Percentiles rank a stretch among this genome's conserved stretches.
Conservation (phyloP, 2,888 invertebrate genomes). For the Pterostichus niger region DNA sequence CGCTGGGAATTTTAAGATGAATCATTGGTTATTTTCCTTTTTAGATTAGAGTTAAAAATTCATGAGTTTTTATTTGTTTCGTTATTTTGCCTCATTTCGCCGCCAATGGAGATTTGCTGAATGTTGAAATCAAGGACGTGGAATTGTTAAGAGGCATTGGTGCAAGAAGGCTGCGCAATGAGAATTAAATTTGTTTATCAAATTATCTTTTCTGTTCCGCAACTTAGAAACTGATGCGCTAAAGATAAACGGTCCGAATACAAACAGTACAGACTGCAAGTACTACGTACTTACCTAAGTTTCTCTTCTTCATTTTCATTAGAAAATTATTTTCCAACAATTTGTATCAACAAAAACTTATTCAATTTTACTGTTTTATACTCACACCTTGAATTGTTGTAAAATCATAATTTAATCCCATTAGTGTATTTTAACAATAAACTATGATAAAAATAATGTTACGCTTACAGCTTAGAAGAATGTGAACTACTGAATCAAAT, state of each 20-base stretch:
- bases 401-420: constrained; percentile 37
- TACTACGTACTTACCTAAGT: constrained; percentile 21
- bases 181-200: constrained; percentile 52
- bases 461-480: background rate
- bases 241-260: constrained; percentile 3
- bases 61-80: constrained; percentile 23
- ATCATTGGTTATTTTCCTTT: constrained; percentile 29
- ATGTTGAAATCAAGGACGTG: constrained; percentile 42
- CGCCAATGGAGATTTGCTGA: constrained; percentile 7
- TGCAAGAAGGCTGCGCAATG: constrained; percentile 43
- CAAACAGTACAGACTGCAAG: constrained; percentile 1
- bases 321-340: background rate
- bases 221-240: constrained; percentile 27
- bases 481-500: constrained; percentile 18
- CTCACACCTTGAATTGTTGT: constrained; percentile 18
- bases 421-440: background rate
- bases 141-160: constrained; percentile 46
- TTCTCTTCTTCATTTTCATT: background rate
- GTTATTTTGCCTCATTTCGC: background rate
- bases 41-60: constrained; percentile 20
- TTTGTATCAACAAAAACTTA: background rate
- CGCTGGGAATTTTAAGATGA: constrained; percentile 9
- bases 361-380: constrained; percentile 22
- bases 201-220: constrained; percentile 47
- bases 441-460: background rate